These are phyloP conservation scores for Syndactyla subalaris DNA, from an alignment of 2,797 vertebrate species.

Conservation along the genomic window DNA sequence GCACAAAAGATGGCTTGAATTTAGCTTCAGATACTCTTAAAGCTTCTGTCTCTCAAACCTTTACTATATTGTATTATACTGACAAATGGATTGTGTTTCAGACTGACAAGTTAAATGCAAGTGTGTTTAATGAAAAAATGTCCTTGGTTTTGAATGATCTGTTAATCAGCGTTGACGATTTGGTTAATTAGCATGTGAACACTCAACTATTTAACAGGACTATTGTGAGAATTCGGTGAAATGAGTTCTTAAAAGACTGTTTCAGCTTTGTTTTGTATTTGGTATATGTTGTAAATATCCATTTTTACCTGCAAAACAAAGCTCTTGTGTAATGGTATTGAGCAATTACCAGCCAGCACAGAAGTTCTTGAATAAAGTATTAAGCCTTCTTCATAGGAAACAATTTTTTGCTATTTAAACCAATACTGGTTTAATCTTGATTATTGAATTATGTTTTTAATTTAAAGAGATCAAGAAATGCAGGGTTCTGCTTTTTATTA, in stretches of 20 bases:
- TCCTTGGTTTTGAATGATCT: slow-evolving; percentile 54
- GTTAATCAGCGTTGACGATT: slow-evolving; percentile 68
- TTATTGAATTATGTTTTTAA: neutral
- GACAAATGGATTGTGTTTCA: slow-evolving; percentile 68
- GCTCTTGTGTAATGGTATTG: neutral
- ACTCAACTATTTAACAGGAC: slow-evolving; percentile 56
- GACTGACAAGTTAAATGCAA: slow-evolving; percentile 52
- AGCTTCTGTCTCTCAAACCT: slow-evolving; percentile 56
- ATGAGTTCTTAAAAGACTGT: neutral
- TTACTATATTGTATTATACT: slow-evolving; percentile 41
- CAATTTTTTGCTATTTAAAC: neutral
- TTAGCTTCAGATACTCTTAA: slow-evolving; percentile 68
- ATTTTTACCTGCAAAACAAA: neutral
- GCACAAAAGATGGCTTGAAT: slow-evolving; percentile 70
- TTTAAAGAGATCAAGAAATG: neutral
- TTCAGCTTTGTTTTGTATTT: neutral
- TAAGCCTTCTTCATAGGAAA: neutral
- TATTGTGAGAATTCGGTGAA: slow-evolving; percentile 42
- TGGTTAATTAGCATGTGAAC: slow-evolving; percentile 63
- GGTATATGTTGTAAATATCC: neutral
- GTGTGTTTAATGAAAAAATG: slow-evolving; percentile 55
- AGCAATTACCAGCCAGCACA: neutral
- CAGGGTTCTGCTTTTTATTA: slow-evolving; percentile 12
- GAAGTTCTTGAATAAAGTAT: neutral
- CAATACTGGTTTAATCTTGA: neutral